Evolutionary conservation across 2,113 vertebrate genomes (phyloP).

Genomic region (Lipotes vexillifer): DNA sequence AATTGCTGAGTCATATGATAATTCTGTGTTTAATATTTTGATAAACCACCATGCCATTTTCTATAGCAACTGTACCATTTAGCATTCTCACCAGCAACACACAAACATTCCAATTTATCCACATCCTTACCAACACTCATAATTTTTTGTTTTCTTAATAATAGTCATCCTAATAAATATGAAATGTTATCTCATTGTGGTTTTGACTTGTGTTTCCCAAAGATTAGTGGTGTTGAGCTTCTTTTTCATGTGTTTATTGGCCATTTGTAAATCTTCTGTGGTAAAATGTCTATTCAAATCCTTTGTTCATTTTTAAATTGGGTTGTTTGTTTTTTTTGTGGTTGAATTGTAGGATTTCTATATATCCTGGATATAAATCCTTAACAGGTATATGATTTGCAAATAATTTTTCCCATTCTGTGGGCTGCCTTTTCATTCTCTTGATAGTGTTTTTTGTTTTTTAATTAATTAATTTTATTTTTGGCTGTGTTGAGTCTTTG

Average conservation of each 20-base stretch:
- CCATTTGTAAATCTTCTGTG: neutral
- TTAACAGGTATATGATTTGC: neutral
- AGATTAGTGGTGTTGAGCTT: too few relatives aligned
- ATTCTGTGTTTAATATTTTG: neutral
- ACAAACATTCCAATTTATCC: neutral
- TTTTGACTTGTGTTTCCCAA: too few relatives aligned
- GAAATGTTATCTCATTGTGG: too few relatives aligned
- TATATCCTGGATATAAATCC: neutral
- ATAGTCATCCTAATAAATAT: too few relatives aligned
- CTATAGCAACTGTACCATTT: too few relatives aligned
- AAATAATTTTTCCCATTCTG: neutral
- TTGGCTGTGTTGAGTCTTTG: too few relatives aligned
- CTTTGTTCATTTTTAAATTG: neutral
- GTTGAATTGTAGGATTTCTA: neutral
- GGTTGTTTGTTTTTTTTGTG: neutral
- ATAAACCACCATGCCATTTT: neutral
- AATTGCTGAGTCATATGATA: neutral
- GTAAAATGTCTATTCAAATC: neutral
- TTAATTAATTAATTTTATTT: neutral
- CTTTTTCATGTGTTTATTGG: neutral
- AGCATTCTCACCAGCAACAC: neutral
- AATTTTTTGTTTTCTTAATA: too few relatives aligned
- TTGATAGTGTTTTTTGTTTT: neutral
- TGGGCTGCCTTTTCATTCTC: neutral
- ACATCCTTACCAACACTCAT: neutral